These are phyloP conservation scores for Sarcophaga variegata DNA, from an alignment of 2,888 invertebrate genomes.

Conservation along the genomic window DNA sequence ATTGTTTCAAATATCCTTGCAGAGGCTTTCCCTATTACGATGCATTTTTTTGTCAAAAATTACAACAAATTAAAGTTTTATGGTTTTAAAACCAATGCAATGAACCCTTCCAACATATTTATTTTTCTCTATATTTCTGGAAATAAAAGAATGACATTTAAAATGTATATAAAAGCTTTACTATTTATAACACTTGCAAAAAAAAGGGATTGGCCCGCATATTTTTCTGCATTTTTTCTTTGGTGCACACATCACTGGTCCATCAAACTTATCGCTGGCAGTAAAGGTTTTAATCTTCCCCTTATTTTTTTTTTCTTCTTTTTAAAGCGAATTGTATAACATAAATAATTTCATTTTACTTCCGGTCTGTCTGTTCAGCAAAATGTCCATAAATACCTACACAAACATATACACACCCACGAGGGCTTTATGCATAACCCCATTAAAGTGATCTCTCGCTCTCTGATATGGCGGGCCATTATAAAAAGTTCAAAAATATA, in stretches of 20 bases:
- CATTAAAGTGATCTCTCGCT: conserved; percentile 3
- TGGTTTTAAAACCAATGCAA: too few relatives aligned
- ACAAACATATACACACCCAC: neutral
- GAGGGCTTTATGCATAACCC: neutral
- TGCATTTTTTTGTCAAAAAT: too few relatives aligned
- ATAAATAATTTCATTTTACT: conserved; percentile 65
- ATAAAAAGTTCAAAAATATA: conserved; percentile 23
- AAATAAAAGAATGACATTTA: too few relatives aligned
- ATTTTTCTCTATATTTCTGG: too few relatives aligned
- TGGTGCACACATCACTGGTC: neutral
- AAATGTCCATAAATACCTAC: conserved; percentile 35
- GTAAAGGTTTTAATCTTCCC: neutral
- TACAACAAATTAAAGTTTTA: too few relatives aligned
- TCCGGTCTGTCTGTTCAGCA: conserved; percentile 64
- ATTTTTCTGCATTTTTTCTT: neutral
- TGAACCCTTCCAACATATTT: too few relatives aligned
- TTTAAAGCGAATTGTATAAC: neutral
- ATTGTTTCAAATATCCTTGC: too few relatives aligned
- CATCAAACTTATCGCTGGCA: neutral
- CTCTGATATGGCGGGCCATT: too few relatives aligned
- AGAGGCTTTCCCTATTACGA: too few relatives aligned
- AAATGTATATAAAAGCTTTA: too few relatives aligned
- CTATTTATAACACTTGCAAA: too few relatives aligned
- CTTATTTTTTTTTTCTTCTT: neutral
- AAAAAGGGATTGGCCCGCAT: neutral